Evolutionary conservation across 1,140 invertebrate genomes (phyloP).

Genomic region (Radopholus similis): DNA sequence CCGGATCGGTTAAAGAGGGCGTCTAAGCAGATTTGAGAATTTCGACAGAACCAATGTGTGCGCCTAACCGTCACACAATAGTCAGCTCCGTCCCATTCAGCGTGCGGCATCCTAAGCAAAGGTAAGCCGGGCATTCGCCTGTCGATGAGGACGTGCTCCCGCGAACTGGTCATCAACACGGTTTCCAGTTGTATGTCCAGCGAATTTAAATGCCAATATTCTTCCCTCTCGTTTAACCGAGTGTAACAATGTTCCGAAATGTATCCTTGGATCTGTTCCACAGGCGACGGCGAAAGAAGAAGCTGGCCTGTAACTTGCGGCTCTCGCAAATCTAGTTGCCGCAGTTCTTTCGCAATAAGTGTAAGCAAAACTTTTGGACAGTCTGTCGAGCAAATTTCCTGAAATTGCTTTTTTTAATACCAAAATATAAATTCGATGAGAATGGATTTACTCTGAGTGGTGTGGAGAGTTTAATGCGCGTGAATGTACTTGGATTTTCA

Average conservation of each 20-base stretch:
- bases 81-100: constrained; percentile 10
- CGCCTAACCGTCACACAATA: constrained; percentile 9
- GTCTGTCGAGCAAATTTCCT: constrained; percentile 22
- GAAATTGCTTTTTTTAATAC: not conserved
- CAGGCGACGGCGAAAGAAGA: not conserved
- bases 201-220: not conserved
- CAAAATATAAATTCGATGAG: not conserved
- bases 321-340: constrained; percentile 11
- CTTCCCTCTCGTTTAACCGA: not conserved
- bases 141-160: constrained; percentile 10
- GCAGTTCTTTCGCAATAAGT: not conserved
- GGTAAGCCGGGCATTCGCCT: not conserved
- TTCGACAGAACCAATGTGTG: not conserved
- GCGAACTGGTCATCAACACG: constrained; percentile 12
- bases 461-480: not conserved
- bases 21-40: not conserved
- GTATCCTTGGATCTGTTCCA: not conserved
- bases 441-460: not conserved
- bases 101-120: constrained; percentile 7
- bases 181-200: constrained; percentile 1
- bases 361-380: constrained; percentile 18
- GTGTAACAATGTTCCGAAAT: not conserved
- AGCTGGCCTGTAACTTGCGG: constrained; percentile 2
- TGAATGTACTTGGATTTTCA: not conserved
- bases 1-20: constrained; percentile 12